These are phyloP conservation scores for Melanotaenia parkinsoni DNA, from an alignment of 2,797 vertebrate genomes.

Conservation along the genomic window DNA sequence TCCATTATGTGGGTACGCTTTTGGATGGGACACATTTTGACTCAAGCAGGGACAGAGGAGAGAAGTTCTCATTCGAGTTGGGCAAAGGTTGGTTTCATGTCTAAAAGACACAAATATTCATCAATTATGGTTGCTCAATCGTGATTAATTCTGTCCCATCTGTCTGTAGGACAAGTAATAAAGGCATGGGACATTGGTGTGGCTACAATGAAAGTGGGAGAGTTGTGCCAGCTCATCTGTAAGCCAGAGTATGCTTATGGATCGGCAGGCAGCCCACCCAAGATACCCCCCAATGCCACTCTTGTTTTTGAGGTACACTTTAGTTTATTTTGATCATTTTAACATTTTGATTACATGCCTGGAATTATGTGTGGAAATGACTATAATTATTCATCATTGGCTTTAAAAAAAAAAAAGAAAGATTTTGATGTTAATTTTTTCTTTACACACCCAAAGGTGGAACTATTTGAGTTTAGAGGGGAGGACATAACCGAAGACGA, in stretches of 20 bases:
- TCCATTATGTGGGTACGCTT: conserved; percentile 96
- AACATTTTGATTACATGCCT: background rate
- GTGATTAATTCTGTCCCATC: conserved; percentile 4
- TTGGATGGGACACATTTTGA: conserved; percentile 94
- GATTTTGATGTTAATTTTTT: background rate
- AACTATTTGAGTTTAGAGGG: conserved; percentile 93
- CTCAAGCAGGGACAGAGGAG: conserved; percentile 91
- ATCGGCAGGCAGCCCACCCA: conserved; percentile 93
- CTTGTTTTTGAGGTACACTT: conserved; percentile 93
- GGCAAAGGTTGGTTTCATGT: conserved; percentile 90
- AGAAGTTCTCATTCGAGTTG: conserved; percentile 95
- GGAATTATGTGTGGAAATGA: background rate
- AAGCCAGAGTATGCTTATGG: conserved; percentile 97
- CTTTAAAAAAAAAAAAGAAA: background rate
- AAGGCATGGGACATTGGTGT: conserved; percentile 97
- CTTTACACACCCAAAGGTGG: conserved; percentile 78
- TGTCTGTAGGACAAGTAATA: conserved; percentile 91
- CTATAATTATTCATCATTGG: background rate
- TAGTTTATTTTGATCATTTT: background rate
- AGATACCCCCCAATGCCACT: conserved; percentile 92
- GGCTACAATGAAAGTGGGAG: conserved; percentile 94
- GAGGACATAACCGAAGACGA: conserved; percentile 94
- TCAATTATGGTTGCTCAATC: background rate
- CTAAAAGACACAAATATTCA: background rate
- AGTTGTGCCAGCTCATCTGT: conserved; percentile 91